Base-by-base conservation (phyloP, 2,797 vertebrate genomes). In the Rhadinocentrus ornatus region DNA sequence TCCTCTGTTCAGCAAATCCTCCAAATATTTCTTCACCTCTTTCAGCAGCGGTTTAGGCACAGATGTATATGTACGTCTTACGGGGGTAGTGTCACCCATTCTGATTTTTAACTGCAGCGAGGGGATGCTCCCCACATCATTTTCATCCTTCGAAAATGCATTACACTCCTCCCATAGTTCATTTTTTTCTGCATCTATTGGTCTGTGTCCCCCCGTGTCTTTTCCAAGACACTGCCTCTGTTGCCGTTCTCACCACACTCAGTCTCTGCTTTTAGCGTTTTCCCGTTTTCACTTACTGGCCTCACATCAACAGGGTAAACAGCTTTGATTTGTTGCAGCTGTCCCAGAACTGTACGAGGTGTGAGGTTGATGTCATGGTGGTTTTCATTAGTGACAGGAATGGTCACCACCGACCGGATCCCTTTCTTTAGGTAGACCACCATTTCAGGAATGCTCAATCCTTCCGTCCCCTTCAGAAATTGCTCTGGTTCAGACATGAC, bases 251-350 rank as follows among this genome's bases (percentile, higher is more conserved):
- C 31, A 6, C 31, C 31, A 31, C 31, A 3, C 10, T 55, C 41
- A 15, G 2, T 2, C 2, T 16, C 3, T 16, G 9, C 13, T 5
- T 44, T 4, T 16, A 10, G 12, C 13, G 2, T 18, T 20, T 48
- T 32, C 11, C 12, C 1, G 9, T 24, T 39, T 18, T 31, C 31
- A 31, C 31, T 31, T 3, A 24, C 37, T 55, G 80, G 64, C 55
- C 52, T 67, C 3, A 54, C 22, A 6, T 73, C 71, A 3, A 31
- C 62, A 37, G 69, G 80, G 6, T 78, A 78, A 1, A 75, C 34
- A 20, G 62, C 12, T n/a, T 72, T 81, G 3, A 79, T 69, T 20
- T n/a, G 32, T 9, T 81, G 75, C 24, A 81, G n/a, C 7, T 64
- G 24, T 13, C 67, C 66, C 15, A 70, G 15, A 1, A 70, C 22